Conservation (phyloP, 2,113 vertebrate genomes). For the Microtus oregoni region DNA sequence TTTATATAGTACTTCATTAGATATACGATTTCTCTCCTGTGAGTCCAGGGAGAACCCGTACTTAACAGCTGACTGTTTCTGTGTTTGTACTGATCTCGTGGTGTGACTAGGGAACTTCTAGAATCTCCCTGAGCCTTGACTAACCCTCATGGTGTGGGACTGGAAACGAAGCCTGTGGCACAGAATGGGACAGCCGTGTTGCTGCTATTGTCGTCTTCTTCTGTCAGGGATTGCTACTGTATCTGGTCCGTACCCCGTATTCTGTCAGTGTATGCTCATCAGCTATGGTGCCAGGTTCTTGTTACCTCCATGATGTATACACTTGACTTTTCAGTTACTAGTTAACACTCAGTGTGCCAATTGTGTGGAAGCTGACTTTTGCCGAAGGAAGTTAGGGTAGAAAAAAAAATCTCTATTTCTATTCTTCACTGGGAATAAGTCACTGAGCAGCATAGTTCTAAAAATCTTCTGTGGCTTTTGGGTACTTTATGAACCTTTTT, state of each 20-base stretch:
- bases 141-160: neutral
- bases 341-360: neutral
- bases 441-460: conserved; percentile 77
- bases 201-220: neutral
- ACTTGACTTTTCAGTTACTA: conserved; percentile 47
- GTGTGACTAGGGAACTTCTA: neutral
- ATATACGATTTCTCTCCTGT: conserved; percentile 29
- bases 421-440: conserved; percentile 77
- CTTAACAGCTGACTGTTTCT: neutral
- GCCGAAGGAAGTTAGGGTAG: conserved; percentile 51
- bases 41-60: neutral
- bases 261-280: conserved; percentile 24
- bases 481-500: conserved; percentile 82
- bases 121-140: conserved; percentile 8
- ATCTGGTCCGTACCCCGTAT: neutral
- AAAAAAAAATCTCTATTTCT: conserved; percentile 52
- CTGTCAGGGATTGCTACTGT: neutral
- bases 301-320: neutral
- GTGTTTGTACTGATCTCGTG: conserved; percentile 3
- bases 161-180: conserved; percentile 1
- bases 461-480: conserved; percentile 80
- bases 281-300: neutral
- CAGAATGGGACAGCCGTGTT: neutral
- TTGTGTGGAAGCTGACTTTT: conserved; percentile 56
- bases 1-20: conserved; percentile 29